Evolutionary conservation across 2,113 vertebrate genomes (phyloP), one percentile per base, ranked within the genome.

Genomic region (Rhinogobius similis): DNA sequence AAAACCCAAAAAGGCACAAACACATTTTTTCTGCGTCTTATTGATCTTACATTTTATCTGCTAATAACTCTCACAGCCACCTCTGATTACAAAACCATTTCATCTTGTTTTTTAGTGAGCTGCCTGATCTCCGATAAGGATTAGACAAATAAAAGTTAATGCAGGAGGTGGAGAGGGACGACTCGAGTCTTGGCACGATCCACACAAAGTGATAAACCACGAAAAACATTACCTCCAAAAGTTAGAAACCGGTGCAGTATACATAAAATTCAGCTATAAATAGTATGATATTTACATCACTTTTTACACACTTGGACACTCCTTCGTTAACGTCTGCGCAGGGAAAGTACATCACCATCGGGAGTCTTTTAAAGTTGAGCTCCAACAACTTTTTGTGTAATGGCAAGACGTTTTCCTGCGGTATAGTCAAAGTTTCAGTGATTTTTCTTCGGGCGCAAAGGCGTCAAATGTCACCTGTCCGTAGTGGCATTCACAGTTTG

Each of bases 121-220:
- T 44, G 61, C 53, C 38, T 26, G 36, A 24, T n/a, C 24, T 62
- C 21, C 66, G 16, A 64, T 52, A 10, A 46, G 14, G 2, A 61
- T 4, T 0, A 32, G 16, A 1, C 38, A 12, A 20, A 44, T 65
- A 27, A 50, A 32, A 48, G 14, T 4, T 56, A 5, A 44, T 4
- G 18, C 23, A 64, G 44, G 5, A 9, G n/a, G n/a, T n/a, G n/a
- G n/a, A n/a, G n/a, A n/a, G n/a, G n/a, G n/a, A n/a, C n/a, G n/a
- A n/a, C n/a, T n/a, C n/a, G n/a, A n/a, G 10, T 66, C 65, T 65
- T 73, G 69, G 62, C 69, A 69, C 69, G 32, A 72, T 66, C 21
- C 50, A 50, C 65, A 76, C 36, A 59, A 1, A 21, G 32, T 65
- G 63, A 63, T 27, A 55, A 20, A 5, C 24, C 24, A 69, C 39